Conservation (phyloP, 2,113 vertebrate species). For the Platichthys flesus region DNA sequence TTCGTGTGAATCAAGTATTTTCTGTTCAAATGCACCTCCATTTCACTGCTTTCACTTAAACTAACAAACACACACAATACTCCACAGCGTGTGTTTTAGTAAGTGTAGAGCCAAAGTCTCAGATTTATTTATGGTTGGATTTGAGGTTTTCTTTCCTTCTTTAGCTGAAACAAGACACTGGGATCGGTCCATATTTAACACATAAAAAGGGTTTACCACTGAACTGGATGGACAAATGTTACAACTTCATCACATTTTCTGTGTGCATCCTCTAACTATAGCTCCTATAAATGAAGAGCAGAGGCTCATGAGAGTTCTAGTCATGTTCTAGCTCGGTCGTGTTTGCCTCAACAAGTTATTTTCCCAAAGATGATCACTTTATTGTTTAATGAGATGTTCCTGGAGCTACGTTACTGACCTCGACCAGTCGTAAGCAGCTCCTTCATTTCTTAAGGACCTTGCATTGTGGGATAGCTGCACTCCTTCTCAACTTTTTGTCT, state of each 20-base stretch:
- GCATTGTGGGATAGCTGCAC: neutral
- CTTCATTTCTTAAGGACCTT: neutral
- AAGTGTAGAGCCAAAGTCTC: neutral
- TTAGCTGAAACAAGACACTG: neutral
- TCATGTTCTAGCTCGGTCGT: too few relatives aligned
- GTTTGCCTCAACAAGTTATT: neutral
- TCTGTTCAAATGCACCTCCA: constrained; percentile 3
- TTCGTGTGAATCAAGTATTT: constrained; percentile 4
- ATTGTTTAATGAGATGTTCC: constrained; percentile 10
- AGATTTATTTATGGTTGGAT: neutral
- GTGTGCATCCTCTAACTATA: neutral
- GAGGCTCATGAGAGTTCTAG: neutral
- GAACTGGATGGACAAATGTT: neutral
- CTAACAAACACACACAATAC: neutral
- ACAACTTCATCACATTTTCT: neutral
- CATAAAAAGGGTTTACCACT: neutral
- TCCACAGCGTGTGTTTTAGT: neutral
- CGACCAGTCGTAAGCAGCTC: neutral
- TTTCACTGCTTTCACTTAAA: neutral
- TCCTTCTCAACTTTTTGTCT: neutral
- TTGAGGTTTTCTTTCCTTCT: neutral
- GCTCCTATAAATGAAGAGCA: neutral
- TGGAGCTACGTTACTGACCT: neutral
- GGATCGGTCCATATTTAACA: neutral
- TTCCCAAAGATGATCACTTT: neutral